Percentiles rank a stretch among this genome's conserved stretches.
Evolutionary conservation across 2,888 invertebrate species (phyloP).

Genomic region (Griposia aprilina): DNA sequence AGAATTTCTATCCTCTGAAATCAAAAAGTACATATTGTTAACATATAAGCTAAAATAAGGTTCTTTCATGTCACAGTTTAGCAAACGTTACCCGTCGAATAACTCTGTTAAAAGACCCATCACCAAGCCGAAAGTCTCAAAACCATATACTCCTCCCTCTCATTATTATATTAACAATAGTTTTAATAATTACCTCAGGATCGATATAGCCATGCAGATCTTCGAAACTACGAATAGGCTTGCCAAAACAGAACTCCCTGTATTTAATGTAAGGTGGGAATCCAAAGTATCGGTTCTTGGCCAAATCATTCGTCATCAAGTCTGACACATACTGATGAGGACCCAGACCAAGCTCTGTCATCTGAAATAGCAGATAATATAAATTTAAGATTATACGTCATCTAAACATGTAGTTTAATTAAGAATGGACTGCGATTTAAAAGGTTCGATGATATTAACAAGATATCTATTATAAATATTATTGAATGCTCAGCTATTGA

Average conservation of each 20-base stretch:
- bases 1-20: slow-evolving; percentile 79
- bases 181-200: slow-evolving; percentile 72
- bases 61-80: neutral
- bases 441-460: too few species aligned
- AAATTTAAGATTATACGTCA: neutral
- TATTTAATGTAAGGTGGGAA: slow-evolving; percentile 96
- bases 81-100: neutral
- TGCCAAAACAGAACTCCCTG: slow-evolving; percentile 94
- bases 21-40: neutral
- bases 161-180: neutral
- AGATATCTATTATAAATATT: too few species aligned
- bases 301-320: slow-evolving; percentile 74
- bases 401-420: too few species aligned
- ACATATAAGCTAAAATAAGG: neutral
- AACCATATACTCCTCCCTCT: too few species aligned
- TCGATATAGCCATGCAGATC: slow-evolving; percentile 69
- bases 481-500: too few species aligned
- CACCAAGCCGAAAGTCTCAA: neutral
- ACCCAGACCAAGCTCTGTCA: slow-evolving; percentile 74
- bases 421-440: too few species aligned
- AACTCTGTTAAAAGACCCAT: neutral
- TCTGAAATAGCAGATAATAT: slow-evolving; percentile 65
- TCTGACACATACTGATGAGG: slow-evolving; percentile 74
- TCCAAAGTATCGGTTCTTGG: slow-evolving; percentile 93
- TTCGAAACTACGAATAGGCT: slow-evolving; percentile 89